Evolutionary conservation across 2,113 vertebrate species (phyloP), one percentile per base, ranked within the genome.

Genomic region (Glaucomys volans): DNA sequence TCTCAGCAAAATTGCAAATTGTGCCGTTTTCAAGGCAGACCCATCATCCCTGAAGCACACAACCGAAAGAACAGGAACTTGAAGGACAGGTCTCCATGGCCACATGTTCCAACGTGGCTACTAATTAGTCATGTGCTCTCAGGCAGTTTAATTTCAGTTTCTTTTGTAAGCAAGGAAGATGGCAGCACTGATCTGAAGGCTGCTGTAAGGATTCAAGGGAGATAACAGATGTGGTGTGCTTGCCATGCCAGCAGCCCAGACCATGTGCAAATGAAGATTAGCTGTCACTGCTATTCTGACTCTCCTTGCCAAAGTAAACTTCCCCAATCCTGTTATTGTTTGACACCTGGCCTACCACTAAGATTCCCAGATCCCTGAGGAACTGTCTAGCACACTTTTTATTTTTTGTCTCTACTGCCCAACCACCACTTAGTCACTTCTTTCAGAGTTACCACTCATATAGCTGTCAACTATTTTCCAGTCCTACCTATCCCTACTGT

Each of bases 141-240:
- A 52, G 62, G 67, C 74, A 52, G 37, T 47, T 40, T 72, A 81
- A 69, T 37, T 37, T 87, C 17, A 26, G 67, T 66, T 77, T 89
- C 40, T 84, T 95, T 42, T 83, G 30, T 87, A 22, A 94, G 54
- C 14, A 7, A 44, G 80, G 69, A 82, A 16, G 79, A 71, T 26
- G 17, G 72, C 30, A 24, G 67, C 10, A 5, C 7, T 66, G 24
- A 26, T n/a, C 83, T 79, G 40, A 85, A 20, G 77, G 71, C 11
- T 90, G 77, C 77, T 2, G 11, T 76, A 74, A 71, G 64, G 67
- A 69, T 14, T 12, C 40, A 57, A 28, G 4, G 24, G 84, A 89
- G 75, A 81, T n/a, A 59, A 71, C 28, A 44, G 42, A 30, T 0
- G 10, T 47, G 50, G 72, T 42, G 13, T 10, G 8, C 66, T 37